phyloP scores from a whole-genome alignment of 2,888 invertebrate genomes.

The Heliconius charithonia region DNA sequence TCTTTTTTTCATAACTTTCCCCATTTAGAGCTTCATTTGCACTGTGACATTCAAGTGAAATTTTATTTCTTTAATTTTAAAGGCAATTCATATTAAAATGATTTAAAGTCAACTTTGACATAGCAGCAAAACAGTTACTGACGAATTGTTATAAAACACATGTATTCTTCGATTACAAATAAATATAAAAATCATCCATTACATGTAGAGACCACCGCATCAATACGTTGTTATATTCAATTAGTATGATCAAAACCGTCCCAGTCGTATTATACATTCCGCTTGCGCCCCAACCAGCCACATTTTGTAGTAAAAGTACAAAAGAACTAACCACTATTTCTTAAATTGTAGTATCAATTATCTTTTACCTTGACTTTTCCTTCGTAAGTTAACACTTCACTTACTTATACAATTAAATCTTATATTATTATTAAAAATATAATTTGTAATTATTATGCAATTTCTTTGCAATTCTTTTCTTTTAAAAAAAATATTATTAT shows the following conservation, averaged over 20 bases:
- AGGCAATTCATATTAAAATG: not conserved
- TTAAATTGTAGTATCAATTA: slow-evolving; percentile 24
- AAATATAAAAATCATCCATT: slow-evolving; percentile 22
- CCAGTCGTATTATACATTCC: slow-evolving; percentile 32
- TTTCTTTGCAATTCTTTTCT: not conserved
- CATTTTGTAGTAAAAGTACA: slow-evolving; percentile 15
- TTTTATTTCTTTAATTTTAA: not conserved
- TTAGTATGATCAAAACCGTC: slow-evolving; percentile 38
- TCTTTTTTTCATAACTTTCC: no score
- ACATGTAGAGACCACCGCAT: slow-evolving; percentile 6
- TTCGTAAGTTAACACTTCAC: not conserved
- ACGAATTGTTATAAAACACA: no score
- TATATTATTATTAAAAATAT: not conserved
- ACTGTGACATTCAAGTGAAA: not conserved
- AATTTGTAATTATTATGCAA: slow-evolving; percentile 3
- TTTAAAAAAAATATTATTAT: no score
- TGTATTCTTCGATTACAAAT: not conserved
- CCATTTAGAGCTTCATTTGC: not conserved
- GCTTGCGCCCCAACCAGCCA: slow-evolving; percentile 19
- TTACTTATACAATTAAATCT: not conserved
- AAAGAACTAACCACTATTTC: slow-evolving; percentile 6
- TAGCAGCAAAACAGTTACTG: not conserved
- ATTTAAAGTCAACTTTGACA: no score
- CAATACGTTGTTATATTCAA: slow-evolving; percentile 40
- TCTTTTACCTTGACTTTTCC: slow-evolving; percentile 20